phyloP scores from a whole-genome alignment of 2,888 invertebrate genomes.

The Seira musarum region DNA sequence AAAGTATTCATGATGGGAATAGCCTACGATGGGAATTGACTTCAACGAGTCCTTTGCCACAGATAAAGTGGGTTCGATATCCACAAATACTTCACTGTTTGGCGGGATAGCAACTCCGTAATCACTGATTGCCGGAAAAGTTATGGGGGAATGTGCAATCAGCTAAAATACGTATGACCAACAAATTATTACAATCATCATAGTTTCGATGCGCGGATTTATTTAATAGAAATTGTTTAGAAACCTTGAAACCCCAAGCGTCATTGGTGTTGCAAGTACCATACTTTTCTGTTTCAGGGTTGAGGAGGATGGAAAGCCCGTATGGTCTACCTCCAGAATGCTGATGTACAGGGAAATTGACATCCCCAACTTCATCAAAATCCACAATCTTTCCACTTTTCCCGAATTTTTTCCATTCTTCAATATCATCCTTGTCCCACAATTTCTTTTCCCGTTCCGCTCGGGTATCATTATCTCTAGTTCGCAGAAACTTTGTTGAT shows the following conservation, averaged over 20 bases:
- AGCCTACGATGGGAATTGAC: not conserved
- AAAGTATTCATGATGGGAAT: too few species aligned
- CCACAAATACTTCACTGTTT: conserved; percentile 39
- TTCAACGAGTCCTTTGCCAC: conserved; percentile 9
- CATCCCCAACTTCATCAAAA: not conserved
- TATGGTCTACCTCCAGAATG: conserved; percentile 30
- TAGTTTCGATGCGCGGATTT: too few species aligned
- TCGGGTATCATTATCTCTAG: not conserved
- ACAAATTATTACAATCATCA: too few species aligned
- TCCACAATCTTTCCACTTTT: not conserved
- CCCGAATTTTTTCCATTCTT: conserved; percentile 27
- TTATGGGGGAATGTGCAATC: conserved; percentile 37
- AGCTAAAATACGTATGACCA: too few species aligned
- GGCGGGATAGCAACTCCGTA: conserved; percentile 28
- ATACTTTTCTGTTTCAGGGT: conserved; percentile 30
- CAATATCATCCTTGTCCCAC: not conserved
- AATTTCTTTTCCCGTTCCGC: not conserved
- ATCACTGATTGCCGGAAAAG: conserved; percentile 29
- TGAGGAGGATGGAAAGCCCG: conserved; percentile 32
- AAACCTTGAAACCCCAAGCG: conserved; percentile 35
- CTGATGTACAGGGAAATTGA: conserved; percentile 11
- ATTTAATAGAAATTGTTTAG: too few species aligned
- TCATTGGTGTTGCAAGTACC: conserved; percentile 41
- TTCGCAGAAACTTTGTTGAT: too few species aligned
- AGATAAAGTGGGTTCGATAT: conserved; percentile 23